Percentiles rank a stretch among this genome's conserved stretches.
These are phyloP conservation scores for Hirtodrosophila cameraria DNA, from an alignment of 2,888 invertebrate genomes.

Conservation along the genomic window DNA sequence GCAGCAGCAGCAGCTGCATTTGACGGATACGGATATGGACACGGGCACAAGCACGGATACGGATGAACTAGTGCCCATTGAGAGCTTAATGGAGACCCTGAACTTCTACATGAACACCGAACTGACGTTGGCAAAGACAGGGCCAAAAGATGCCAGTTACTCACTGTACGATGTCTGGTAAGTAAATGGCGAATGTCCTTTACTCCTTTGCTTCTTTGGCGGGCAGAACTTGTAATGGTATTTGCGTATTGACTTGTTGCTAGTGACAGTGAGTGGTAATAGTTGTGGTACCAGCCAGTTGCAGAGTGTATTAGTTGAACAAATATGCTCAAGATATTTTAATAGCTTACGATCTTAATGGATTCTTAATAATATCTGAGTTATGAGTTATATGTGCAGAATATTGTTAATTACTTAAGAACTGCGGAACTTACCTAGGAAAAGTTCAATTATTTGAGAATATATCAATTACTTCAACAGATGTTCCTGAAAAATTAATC, in stretches of 20 bases:
- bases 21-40: slow-evolving; percentile 32
- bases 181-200: slow-evolving; percentile 42
- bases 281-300: slow-evolving; percentile 2
- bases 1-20: slow-evolving; percentile 45
- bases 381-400: no score
- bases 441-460: no score
- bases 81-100: slow-evolving; percentile 82
- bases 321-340: not conserved
- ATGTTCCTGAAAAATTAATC: no score
- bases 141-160: slow-evolving; percentile 54
- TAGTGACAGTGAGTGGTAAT: slow-evolving; percentile 24
- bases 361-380: no score
- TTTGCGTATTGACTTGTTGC: slow-evolving; percentile 44
- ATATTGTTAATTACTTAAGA: no score
- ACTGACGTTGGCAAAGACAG: slow-evolving; percentile 82
- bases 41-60: slow-evolving; percentile 40
- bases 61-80: slow-evolving; percentile 78
- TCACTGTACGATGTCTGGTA: slow-evolving; percentile 82
- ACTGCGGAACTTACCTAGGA: no score
- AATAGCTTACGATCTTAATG: no score
- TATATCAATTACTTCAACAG: no score
- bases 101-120: slow-evolving; percentile 84
- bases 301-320: not conserved
- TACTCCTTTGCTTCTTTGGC: slow-evolving; percentile 9
- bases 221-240: slow-evolving; percentile 24